phyloP scores from a whole-genome alignment of 2,113 vertebrate genomes.

The Tupaia tana region DNA sequence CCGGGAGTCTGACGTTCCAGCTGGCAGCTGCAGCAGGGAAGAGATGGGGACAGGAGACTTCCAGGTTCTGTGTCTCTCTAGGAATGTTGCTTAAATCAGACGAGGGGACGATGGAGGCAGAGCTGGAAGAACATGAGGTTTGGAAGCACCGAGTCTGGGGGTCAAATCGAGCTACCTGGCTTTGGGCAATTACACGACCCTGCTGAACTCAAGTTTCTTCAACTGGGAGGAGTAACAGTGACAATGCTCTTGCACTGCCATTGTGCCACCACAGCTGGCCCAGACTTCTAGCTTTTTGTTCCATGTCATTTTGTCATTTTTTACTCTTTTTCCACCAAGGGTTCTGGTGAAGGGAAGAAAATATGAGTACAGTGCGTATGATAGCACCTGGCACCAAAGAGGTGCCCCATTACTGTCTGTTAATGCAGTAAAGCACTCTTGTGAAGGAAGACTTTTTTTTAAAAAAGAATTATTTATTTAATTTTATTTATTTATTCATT shows the following conservation, averaged over 20 bases:
- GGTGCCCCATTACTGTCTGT: neutral
- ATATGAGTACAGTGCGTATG: neutral
- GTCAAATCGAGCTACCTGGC: neutral
- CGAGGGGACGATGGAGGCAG: neutral
- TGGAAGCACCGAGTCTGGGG: neutral
- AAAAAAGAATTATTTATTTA: too few species aligned
- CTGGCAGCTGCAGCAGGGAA: neutral
- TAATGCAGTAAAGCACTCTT: neutral
- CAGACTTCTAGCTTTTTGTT: too few species aligned
- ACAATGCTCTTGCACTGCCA: neutral
- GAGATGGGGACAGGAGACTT: neutral
- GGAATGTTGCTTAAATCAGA: constrained; percentile 2
- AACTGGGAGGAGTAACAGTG: neutral
- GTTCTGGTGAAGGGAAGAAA: neutral
- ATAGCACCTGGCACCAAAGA: accelerated
- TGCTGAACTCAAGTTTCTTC: neutral
- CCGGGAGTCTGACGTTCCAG: neutral
- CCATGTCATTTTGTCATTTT: too few species aligned
- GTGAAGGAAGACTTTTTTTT: neutral
- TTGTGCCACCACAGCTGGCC: too few species aligned
- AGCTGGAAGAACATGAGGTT: neutral
- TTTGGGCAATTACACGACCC: neutral
- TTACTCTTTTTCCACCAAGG: neutral
- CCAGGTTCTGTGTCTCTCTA: neutral
- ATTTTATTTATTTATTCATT: too few species aligned